These are phyloP conservation scores for Anhinga rufa DNA, from an alignment of 2,113 vertebrate species.

Conservation along the genomic window DNA sequence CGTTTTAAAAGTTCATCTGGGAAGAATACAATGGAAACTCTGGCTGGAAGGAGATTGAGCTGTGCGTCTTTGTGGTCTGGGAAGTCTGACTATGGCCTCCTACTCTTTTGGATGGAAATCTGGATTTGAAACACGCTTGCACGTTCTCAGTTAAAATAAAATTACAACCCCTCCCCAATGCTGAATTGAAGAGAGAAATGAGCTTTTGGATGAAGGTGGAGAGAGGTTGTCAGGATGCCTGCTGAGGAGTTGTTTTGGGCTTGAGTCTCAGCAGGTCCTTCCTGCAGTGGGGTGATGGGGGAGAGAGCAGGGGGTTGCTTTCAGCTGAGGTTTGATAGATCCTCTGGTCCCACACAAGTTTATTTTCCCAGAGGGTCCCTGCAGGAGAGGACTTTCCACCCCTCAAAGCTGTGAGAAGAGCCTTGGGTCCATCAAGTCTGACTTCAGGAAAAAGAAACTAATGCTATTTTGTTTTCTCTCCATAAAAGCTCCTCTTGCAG, in stretches of 20 bases:
- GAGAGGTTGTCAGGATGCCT: neutral
- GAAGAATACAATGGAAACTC: slow-evolving; percentile 44
- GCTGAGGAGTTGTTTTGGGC: neutral
- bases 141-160: neutral
- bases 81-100: slow-evolving; percentile 47
- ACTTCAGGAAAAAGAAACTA: neutral
- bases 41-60: slow-evolving; percentile 13
- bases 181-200: neutral
- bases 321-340: neutral
- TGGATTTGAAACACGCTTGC: neutral
- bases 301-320: accelerated
- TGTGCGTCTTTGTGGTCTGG: slow-evolving; percentile 29
- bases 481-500: neutral
- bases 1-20: slow-evolving; percentile 44
- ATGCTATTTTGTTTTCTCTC: neutral
- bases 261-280: neutral
- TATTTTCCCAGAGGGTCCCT: neutral
- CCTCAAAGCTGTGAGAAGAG: neutral
- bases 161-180: neutral
- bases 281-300: neutral
- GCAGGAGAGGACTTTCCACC: neutral
- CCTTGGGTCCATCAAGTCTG: neutral
- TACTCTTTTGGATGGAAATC: slow-evolving; percentile 57
- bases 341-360: neutral
- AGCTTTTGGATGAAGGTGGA: neutral